Evolutionary conservation across 1,140 invertebrate species (phyloP).

Genomic region (honey bee (Apis mellifera)): DNA sequence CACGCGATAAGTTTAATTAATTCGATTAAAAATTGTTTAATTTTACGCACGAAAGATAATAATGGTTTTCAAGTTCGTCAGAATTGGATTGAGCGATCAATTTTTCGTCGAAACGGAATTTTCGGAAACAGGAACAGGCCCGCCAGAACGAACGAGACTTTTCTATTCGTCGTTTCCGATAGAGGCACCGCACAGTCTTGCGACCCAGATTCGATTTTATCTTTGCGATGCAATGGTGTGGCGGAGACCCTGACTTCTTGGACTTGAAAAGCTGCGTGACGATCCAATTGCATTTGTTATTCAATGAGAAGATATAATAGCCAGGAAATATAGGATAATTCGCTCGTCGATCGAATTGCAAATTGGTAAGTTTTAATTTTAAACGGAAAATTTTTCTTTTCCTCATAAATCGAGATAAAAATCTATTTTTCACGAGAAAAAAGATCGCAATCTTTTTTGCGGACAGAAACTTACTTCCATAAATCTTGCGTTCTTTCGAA

Average conservation of each 20-base stretch:
- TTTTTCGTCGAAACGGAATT: not conserved
- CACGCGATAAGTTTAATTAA: too few species aligned
- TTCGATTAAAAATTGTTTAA: too few species aligned
- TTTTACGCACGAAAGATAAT: too few species aligned
- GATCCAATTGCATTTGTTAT: not conserved
- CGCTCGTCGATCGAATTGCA: not conserved
- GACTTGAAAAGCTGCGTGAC: not conserved
- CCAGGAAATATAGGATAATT: not conserved
- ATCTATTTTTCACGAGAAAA: not conserved
- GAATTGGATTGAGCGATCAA: not conserved
- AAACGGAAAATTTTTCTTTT: not conserved
- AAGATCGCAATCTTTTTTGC: not conserved
- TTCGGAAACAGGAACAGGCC: too few species aligned
- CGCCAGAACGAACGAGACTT: not conserved
- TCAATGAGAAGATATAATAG: not conserved
- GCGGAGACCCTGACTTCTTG: not conserved
- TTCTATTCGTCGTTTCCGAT: not conserved
- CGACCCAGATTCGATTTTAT: constrained; percentile 59
- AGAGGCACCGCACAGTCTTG: constrained; percentile 15
- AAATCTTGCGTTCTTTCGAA: not conserved
- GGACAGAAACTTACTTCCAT: too few species aligned
- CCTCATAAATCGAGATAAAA: not conserved
- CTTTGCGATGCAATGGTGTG: constrained; percentile 22
- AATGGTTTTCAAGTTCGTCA: too few species aligned
- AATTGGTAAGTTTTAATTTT: not conserved